A percentile compares a stretch with the other conserved stretches of the same genome.
These are phyloP conservation scores for Pelusios castaneus DNA, from an alignment of 2,113 vertebrate species.

Conservation along the genomic window DNA sequence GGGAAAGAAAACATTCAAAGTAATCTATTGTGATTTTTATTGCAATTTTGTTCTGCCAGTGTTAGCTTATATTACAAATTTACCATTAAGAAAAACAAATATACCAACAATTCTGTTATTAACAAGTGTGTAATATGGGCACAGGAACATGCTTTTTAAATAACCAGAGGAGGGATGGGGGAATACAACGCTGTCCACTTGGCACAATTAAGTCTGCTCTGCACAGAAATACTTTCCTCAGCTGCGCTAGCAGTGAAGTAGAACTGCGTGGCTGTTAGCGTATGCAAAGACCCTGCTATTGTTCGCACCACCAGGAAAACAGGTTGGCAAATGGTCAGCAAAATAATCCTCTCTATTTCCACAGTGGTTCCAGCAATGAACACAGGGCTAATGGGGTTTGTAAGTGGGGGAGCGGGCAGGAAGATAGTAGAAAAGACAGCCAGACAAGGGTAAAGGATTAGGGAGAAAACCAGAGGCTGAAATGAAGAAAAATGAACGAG, in stretches of 20 bases:
- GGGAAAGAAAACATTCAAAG: neutral
- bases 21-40: neutral
- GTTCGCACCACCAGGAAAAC: neutral
- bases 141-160: neutral
- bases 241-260: neutral
- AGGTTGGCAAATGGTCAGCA: neutral
- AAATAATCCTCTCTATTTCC: neutral
- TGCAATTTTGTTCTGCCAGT: neutral
- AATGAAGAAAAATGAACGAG: neutral
- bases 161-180: neutral
- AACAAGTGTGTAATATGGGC: neutral
- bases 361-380: neutral
- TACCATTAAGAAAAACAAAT: neutral
- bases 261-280: neutral
- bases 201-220: neutral
- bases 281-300: neutral
- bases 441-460: neutral
- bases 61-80: neutral
- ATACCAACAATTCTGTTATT: neutral
- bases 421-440: neutral
- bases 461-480: neutral
- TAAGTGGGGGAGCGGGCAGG: neutral
- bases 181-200: accelerated
- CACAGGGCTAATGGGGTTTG: neutral
- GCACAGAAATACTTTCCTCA: accelerated